Evolutionary conservation across 2,113 vertebrate species (phyloP).

Genomic region (Rhea pennata): DNA sequence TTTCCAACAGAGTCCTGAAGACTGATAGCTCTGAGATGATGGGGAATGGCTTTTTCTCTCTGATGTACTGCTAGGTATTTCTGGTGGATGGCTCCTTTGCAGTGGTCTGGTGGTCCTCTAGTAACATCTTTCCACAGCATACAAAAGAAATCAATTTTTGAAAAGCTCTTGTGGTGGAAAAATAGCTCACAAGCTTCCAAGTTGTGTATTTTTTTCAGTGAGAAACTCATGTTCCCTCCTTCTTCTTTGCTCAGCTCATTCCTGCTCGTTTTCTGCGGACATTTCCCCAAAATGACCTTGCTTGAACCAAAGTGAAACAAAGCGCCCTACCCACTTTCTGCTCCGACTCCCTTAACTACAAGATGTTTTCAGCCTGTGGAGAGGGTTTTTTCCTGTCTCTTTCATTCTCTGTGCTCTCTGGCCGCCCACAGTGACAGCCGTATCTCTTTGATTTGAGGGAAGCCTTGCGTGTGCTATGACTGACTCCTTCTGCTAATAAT

Average conservation of each 20-base stretch:
- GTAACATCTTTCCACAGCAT: not conserved
- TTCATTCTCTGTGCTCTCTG: not conserved
- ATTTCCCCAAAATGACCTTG: not conserved
- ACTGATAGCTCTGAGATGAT: not conserved
- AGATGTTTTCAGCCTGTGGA: not conserved
- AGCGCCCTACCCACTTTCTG: not conserved
- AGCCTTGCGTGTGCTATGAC: constrained; percentile 16
- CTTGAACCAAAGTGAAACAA: not conserved
- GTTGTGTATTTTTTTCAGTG: not conserved
- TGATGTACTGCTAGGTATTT: not conserved
- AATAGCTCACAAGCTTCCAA: not conserved
- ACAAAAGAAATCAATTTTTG: not conserved
- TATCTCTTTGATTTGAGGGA: constrained; percentile 48
- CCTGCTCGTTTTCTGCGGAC: not conserved
- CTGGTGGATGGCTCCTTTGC: not conserved
- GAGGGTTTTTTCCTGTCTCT: not conserved
- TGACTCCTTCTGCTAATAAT: constrained; percentile 56
- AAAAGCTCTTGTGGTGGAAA: not conserved
- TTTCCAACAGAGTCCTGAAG: not conserved
- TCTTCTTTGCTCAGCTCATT: not conserved
- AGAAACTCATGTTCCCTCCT: not conserved
- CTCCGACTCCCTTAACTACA: not conserved
- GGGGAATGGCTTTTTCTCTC: not conserved
- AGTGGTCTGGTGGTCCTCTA: not conserved
- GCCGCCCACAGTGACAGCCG: not conserved